Evolutionary conservation across 2,888 invertebrate genomes (phyloP).

Genomic region (Xanthorhoe designata): DNA sequence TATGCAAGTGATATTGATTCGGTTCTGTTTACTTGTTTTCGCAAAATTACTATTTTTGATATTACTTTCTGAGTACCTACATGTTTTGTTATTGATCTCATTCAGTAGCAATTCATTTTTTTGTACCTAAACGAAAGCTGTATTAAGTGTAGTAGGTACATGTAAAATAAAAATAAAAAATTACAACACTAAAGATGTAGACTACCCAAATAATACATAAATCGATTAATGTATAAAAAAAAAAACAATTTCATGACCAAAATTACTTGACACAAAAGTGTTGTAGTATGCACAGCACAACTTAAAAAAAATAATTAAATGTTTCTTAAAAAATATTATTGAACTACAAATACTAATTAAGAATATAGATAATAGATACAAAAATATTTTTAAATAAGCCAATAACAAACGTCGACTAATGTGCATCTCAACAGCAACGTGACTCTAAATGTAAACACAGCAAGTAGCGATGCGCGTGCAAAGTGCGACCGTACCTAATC

Average conservation of each 20-base stretch:
- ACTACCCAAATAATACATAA: no score
- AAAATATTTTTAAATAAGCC: conserved; percentile 26
- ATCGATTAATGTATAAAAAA: no score
- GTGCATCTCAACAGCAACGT: conserved; percentile 58
- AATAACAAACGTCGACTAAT: conserved; percentile 34
- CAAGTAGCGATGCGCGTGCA: conserved; percentile 49
- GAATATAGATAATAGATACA: conserved; percentile 1
- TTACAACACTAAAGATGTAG: no score
- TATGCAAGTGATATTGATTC: conserved; percentile 54
- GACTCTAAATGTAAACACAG: conserved; percentile 58
- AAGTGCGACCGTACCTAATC: conserved; percentile 36
- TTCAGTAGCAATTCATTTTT: no score
- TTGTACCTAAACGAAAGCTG: no score
- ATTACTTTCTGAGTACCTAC: conserved; percentile 1
- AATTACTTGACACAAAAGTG: no score
- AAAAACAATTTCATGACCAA: no score
- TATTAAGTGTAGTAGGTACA: no score
- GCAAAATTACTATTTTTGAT: conserved; percentile 30
- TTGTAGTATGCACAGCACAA: no score
- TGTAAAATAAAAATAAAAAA: no score
- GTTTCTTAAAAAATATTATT: no score
- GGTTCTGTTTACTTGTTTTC: conserved; percentile 38
- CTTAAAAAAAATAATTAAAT: no score
- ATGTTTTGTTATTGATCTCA: neutral
- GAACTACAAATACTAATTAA: neutral